Base-by-base conservation (phyloP, 1,140 invertebrate genomes). In the Cyphomyrmex costatus region DNA sequence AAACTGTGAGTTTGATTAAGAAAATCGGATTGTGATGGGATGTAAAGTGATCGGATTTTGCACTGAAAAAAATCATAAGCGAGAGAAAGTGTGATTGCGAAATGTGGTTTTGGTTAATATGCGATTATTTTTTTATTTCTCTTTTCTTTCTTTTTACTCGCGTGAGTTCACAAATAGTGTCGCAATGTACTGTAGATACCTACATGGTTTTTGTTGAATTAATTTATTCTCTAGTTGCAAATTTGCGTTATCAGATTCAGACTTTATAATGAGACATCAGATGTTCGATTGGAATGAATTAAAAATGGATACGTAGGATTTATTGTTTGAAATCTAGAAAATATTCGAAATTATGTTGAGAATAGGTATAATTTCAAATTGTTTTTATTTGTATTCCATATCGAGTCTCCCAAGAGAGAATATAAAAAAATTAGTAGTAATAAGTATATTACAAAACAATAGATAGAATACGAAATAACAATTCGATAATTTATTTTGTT, bases 1-100 rank as follows among this genome's bases (percentile, higher is more conserved):
- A 12, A 42, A 36, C 46, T 42, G 36, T 60, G 36, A 79, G 16
- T 30, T n/a, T 66, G 58, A 58, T 33, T 49, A 12, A 36, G 49
- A 68, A 60, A 63, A 77, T 63, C n/a, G 5, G 12, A 56, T 33
- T 0, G 36, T 42, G 10, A 42, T 16, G 36, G 36, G 36, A 46
- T 30, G 24, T 33, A 63, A 65, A 56, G 42, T 77, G 71, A 79
- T 56, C 1, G 51, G 21, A 19, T 46, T 82, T 51, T n/a, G 4
- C 12, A 21, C 7, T 33, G 14, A 56, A 27, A 30, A n/a, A 80
- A n/a, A 74, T 51, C n/a, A 42, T 30, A 5, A 16, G 14, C 7
- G 63, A 7, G 16, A 27, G 36, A 30, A 10, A 21, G 19, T 16
- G 16, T 24, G 36, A 21, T 51, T 16, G 42, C 14, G 10, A 49